Evolutionary conservation across 2,797 vertebrate genomes (phyloP).

Genomic region (Poeciliopsis infans): DNA sequence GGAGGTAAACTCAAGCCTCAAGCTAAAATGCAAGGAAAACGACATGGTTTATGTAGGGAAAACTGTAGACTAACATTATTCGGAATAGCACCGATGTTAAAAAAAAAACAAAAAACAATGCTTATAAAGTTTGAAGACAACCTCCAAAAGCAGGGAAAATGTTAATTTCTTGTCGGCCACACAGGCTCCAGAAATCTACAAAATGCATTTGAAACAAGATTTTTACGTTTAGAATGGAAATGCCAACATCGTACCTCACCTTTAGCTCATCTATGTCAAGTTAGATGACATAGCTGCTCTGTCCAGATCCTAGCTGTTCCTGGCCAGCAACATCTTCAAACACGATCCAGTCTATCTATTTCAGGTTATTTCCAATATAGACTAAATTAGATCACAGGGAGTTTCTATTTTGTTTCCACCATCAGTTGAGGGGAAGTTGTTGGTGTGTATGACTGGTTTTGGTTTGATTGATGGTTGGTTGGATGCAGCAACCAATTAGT

Average conservation of each 20-base stretch:
- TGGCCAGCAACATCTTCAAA: slow-evolving; percentile 14
- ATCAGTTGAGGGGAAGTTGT: not conserved
- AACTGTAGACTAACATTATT: not conserved
- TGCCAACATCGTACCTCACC: not conserved
- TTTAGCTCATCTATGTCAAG: not conserved
- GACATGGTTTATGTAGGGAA: not conserved
- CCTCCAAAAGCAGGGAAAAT: slow-evolving; percentile 4
- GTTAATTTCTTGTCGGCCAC: slow-evolving; percentile 14
- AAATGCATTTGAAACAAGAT: not conserved
- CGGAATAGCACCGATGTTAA: not conserved
- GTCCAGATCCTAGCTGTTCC: not conserved
- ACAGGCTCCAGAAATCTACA: slow-evolving; percentile 8
- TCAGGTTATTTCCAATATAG: not conserved
- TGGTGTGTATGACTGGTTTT: not conserved
- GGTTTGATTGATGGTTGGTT: not conserved
- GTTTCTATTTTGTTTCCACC: not conserved
- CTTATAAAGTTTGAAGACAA: slow-evolving; percentile 2
- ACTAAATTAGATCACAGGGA: not conserved
- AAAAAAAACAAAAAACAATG: not conserved
- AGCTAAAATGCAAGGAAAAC: not conserved
- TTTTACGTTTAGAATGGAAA: not conserved
- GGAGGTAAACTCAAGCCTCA: slow-evolving; percentile 82
- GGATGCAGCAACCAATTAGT: not conserved
- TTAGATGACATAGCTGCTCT: not conserved
- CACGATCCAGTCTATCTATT: slow-evolving; percentile 27